Base-by-base conservation (phyloP, 2,797 vertebrate genomes). In the Microtus agrestis region DNA sequence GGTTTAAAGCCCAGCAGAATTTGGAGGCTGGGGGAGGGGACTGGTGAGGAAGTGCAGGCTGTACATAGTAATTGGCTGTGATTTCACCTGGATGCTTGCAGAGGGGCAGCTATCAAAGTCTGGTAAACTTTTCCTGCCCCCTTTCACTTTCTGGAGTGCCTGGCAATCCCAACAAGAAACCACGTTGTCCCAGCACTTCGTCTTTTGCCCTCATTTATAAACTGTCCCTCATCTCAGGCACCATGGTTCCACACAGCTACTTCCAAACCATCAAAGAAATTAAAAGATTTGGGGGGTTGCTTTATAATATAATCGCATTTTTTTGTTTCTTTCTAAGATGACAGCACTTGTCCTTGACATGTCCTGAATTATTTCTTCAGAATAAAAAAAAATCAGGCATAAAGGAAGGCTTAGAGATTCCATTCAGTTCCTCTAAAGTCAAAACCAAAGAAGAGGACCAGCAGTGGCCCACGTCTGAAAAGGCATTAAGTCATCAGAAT, bases 261-360 rank as follows among this genome's bases (percentile, higher is more conserved):
- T 98, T 98, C 96, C 98, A 98, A 98, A 98, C 95, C 98, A 98
- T 97, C 96, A 97, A 98, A 97, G 97, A 95, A 98, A 98, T 98
- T 98, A 98, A 98, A 98, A 98, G 93, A 97, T 97, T 96, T 98
- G 96, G 82, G 78, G 92, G 65, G 48, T 80, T 91, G 90, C 92
- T 96, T 96, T 98, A 94, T 96, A 98, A 97, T 97, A 98, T 97
- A 71, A 98, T 98, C 97, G 89, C 69, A 96, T 31, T 95, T 91
- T 92, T 69, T 46, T 21, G 56, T 31, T 63, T 96, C 96, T 96
- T 96, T 92, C 80, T 79, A 85, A 94, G 98, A 96, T 80, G 87
- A 91, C 91, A 96, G 54, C 94, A 93, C 96, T 98, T 98, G 96
- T 98, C 97, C 96, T 98, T 98, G 97, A 97, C 76, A 14, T 63